Conservation (phyloP, 1,140 invertebrate species). For the Drosophila cardini region DNA sequence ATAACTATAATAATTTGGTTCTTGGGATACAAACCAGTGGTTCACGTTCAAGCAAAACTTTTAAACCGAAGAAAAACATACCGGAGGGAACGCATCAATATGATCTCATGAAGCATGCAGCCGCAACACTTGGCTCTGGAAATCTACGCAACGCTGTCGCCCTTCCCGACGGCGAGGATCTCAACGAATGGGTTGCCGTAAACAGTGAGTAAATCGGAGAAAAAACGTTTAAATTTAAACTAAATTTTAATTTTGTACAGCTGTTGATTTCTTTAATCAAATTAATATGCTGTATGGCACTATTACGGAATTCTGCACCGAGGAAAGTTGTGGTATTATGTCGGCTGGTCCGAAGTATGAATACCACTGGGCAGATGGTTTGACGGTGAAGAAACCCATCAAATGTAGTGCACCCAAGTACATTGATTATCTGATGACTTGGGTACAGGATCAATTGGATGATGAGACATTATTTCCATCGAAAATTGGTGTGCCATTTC, state of each 20-base stretch:
- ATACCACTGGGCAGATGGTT: conserved; percentile 99
- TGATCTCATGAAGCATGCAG: conserved; percentile 99
- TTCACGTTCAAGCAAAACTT: conserved; percentile 95
- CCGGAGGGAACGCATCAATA: conserved; percentile 99
- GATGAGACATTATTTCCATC: conserved; percentile 99
- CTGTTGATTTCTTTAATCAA: conserved; percentile 99
- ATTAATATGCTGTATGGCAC: conserved; percentile 99
- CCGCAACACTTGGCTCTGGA: conserved; percentile 98
- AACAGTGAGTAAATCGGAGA: conserved; percentile 91
- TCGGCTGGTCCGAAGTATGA: conserved; percentile 99
- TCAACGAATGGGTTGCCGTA: conserved; percentile 99
- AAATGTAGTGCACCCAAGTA: conserved; percentile 99
- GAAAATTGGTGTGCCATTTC: conserved; percentile 99
- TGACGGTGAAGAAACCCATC: conserved; percentile 99
- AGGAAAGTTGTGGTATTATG: conserved; percentile 99
- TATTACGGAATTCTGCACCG: conserved; percentile 99
- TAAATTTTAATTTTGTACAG: conserved; percentile 85
- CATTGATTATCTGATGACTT: conserved; percentile 99
- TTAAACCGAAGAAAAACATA: conserved; percentile 99
- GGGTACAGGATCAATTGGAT: conserved; percentile 99
- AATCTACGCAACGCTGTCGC: conserved; percentile 98
- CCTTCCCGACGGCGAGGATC: conserved; percentile 99
- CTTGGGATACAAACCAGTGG: conserved; percentile 48
- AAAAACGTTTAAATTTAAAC: neutral
- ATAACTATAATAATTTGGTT: neutral